phyloP scores from a whole-genome alignment of 2,113 vertebrate genomes.

The Girardinichthys multiradiatus region DNA sequence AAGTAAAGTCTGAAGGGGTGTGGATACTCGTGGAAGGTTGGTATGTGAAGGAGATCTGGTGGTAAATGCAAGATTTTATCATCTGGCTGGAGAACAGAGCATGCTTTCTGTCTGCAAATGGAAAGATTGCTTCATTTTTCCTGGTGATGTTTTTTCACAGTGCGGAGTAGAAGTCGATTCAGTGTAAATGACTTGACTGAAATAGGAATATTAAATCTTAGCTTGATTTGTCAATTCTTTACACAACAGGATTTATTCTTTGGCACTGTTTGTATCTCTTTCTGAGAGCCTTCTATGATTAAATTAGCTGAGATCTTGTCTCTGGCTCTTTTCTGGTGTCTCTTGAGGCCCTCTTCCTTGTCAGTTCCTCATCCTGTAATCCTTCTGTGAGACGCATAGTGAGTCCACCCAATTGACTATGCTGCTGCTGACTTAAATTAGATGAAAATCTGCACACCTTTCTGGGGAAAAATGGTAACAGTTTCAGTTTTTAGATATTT shows the following conservation, averaged over 20 bases:
- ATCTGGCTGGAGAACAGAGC: too few relatives aligned
- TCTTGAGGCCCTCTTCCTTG: background rate
- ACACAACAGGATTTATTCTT: background rate
- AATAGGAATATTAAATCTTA: conserved; percentile 21
- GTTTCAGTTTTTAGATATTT: background rate
- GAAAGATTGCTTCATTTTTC: conserved; percentile 50
- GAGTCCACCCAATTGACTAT: background rate
- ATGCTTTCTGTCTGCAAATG: background rate
- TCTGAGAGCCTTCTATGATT: conserved; percentile 27
- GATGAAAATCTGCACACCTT: conserved; percentile 14
- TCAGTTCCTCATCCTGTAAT: background rate
- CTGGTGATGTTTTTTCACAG: conserved; percentile 5
- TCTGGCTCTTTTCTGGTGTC: background rate
- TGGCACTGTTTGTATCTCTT: conserved; percentile 3
- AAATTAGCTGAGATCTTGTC: conserved; percentile 9
- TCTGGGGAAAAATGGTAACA: conserved; percentile 4
- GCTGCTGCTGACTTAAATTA: conserved; percentile 25
- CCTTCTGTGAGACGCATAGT: background rate
- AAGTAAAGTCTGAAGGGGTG: too few relatives aligned
- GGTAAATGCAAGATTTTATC: too few relatives aligned
- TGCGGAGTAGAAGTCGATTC: conserved; percentile 19
- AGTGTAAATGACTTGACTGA: background rate
- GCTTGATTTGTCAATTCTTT: conserved; percentile 29
- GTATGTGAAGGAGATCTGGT: background rate
- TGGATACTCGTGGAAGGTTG: background rate